These are phyloP conservation scores for Bathybates hornii DNA, from an alignment of 2,113 vertebrate species.

Conservation along the genomic window DNA sequence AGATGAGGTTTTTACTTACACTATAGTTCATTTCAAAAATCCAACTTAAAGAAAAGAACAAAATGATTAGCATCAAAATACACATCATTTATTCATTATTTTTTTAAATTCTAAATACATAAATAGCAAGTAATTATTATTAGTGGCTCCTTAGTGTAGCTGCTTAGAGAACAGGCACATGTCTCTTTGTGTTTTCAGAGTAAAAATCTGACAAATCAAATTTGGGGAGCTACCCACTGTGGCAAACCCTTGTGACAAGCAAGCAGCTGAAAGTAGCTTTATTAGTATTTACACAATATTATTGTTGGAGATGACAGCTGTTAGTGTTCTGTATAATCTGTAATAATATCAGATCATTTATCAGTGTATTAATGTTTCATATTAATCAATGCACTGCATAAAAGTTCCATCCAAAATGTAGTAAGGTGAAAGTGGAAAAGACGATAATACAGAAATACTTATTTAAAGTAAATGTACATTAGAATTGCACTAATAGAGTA, in stretches of 20 bases:
- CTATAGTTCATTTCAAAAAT: background rate
- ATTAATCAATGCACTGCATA: background rate
- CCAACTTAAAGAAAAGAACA: background rate
- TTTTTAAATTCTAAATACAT: background rate
- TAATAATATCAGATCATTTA: background rate
- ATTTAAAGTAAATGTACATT: background rate
- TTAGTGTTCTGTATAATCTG: background rate
- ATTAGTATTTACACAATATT: background rate
- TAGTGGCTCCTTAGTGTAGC: background rate
- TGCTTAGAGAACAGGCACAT: background rate
- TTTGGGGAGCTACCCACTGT: background rate
- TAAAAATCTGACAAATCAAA: background rate
- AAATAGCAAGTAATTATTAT: background rate
- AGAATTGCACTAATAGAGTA: background rate
- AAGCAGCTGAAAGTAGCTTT: background rate
- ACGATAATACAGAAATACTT: background rate
- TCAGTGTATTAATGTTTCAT: background rate
- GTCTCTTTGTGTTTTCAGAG: background rate
- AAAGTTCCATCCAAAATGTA: background rate
- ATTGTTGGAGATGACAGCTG: background rate
- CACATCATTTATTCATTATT: background rate
- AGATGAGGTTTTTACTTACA: background rate
- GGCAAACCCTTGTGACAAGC: background rate
- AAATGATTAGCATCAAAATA: background rate
- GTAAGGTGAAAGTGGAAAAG: background rate